Conservation (phyloP, 2,888 invertebrate species). For the Icerya purchasi region DNA sequence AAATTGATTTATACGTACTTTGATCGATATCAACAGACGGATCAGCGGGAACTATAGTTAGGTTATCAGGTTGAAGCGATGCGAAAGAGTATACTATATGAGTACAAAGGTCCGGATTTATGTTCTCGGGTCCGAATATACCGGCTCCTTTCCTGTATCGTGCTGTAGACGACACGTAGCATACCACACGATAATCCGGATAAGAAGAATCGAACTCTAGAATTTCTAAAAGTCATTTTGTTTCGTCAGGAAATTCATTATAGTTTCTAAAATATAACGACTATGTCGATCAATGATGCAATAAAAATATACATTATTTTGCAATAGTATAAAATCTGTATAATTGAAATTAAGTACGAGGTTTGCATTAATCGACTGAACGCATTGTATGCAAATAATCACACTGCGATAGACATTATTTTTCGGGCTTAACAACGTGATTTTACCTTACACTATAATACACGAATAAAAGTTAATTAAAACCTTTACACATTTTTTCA, state of each 20-base stretch:
- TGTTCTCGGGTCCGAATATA: constrained; percentile 65
- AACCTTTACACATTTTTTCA: too few relatives aligned
- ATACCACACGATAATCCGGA: constrained; percentile 34
- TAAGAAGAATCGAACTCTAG: neutral
- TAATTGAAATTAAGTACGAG: too few relatives aligned
- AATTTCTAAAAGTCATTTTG: neutral
- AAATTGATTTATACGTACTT: constrained; percentile 41
- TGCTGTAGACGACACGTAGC: constrained; percentile 77
- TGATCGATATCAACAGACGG: constrained; percentile 74
- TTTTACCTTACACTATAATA: too few relatives aligned
- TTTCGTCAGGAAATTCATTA: neutral
- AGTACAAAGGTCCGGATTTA: constrained; percentile 62
- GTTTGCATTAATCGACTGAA: too few relatives aligned
- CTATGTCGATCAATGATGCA: neutral
- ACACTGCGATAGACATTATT: too few relatives aligned
- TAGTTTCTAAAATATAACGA: neutral
- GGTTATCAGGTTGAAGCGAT: constrained; percentile 54
- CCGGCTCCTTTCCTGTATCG: constrained; percentile 62
- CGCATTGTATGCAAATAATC: too few relatives aligned
- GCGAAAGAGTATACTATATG: constrained; percentile 80
- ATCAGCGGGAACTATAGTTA: constrained; percentile 59
- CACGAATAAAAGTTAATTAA: too few relatives aligned
- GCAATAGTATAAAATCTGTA: too few relatives aligned
- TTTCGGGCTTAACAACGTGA: too few relatives aligned
- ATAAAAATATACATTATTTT: too few relatives aligned